Percentiles rank a stretch among this genome's conserved stretches.
Conservation (phyloP, 37 sponge, comb jelly and placozoan species). For the Halisarca cf. caerulea region DNA sequence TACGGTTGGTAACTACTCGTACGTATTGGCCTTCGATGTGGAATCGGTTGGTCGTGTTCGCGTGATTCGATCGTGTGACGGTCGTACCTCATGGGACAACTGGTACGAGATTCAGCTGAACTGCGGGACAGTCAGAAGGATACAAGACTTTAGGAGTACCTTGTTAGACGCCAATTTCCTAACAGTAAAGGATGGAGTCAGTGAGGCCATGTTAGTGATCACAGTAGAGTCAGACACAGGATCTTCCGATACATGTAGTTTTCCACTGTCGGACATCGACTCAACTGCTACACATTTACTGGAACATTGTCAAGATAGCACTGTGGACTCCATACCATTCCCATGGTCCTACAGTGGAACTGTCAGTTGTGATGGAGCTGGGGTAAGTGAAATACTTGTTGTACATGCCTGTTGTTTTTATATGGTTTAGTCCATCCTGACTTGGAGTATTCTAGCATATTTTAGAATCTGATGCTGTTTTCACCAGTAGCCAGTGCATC, state of each 20-base stretch:
- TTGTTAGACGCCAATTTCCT: not conserved
- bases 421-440: too few relatives aligned
- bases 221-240: not conserved
- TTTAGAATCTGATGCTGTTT: too few relatives aligned
- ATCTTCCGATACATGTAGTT: not conserved
- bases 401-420: too few relatives aligned
- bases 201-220: not conserved
- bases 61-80: conserved; percentile 5
- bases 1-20: conserved; percentile 4
- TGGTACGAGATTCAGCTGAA: conserved; percentile 17
- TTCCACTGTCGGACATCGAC: not conserved
- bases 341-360: too few relatives aligned
- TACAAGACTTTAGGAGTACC: not conserved
- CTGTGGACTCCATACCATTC: too few relatives aligned
- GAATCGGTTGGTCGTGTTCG: not conserved
- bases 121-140: not conserved
- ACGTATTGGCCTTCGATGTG: not conserved
- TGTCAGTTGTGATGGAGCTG: too few relatives aligned
- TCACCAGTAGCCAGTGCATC: too few relatives aligned
- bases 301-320: too few relatives aligned
- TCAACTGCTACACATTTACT: not conserved
- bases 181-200: not conserved
- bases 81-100: not conserved
- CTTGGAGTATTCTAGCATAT: too few relatives aligned
- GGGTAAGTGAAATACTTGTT: too few relatives aligned